Evolutionary conservation across 2,888 invertebrate species (phyloP).

Genomic region (Pyrocoelia pectoralis): DNA sequence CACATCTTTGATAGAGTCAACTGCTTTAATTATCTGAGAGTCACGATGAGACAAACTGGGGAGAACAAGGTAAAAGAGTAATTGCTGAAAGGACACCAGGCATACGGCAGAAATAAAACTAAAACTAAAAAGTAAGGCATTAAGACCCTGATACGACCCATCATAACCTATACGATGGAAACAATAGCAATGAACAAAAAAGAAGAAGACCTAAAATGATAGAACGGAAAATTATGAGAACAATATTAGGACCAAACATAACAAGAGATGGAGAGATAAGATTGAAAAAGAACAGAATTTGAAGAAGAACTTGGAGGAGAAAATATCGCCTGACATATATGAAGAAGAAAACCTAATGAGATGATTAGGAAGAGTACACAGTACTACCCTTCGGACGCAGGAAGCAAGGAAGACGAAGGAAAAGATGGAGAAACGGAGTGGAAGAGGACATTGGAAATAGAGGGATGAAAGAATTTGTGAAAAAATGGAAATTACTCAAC

Average conservation of each 20-base stretch:
- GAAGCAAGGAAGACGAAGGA: slow-evolving; percentile 14
- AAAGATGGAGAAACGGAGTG: slow-evolving; percentile 2
- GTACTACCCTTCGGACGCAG: background rate
- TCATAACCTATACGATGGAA: no score
- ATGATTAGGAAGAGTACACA: background rate
- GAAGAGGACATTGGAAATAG: slow-evolving; percentile 10
- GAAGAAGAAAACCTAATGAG: no score
- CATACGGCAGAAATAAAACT: no score
- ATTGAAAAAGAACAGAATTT: no score
- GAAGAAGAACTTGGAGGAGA: background rate
- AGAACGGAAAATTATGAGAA: background rate
- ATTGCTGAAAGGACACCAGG: background rate
- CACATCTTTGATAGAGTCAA: no score
- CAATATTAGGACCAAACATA: no score
- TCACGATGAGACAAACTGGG: no score
- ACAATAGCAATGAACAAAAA: no score
- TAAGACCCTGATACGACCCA: background rate
- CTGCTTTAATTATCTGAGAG: no score
- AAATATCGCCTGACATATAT: background rate
- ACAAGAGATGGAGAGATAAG: no score
- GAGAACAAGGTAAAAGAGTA: no score
- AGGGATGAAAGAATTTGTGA: slow-evolving; percentile 2
- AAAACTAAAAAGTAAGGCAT: background rate
- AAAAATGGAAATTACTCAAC: no score
- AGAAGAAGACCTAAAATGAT: background rate